Evolutionary conservation across 2,888 invertebrate genomes (phyloP).

Genomic region (Acleris cristana): DNA sequence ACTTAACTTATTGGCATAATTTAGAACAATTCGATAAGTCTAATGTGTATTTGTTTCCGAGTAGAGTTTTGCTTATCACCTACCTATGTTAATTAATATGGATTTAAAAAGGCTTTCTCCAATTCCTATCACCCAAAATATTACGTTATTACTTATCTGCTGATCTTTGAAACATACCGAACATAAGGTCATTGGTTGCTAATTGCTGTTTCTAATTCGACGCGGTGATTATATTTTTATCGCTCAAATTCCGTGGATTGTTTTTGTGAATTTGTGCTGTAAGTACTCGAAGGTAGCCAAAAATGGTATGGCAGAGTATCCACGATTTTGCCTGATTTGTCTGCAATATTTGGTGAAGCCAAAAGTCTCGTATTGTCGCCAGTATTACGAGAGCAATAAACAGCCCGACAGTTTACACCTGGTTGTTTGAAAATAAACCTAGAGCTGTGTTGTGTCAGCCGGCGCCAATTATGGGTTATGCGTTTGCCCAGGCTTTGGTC

Average conservation of each 20-base stretch:
- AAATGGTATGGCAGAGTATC: not conserved
- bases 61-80: too few relatives aligned
- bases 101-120: too few relatives aligned
- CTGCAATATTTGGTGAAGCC: not conserved
- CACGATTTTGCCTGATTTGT: not conserved
- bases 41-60: too few relatives aligned
- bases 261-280: not conserved
- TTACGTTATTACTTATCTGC: too few relatives aligned
- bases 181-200: slow-evolving; percentile 4
- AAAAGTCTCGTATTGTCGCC: not conserved
- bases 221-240: slow-evolving; percentile 1
- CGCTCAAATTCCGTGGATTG: slow-evolving; percentile 5
- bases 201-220: not conserved
- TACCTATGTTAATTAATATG: too few relatives aligned
- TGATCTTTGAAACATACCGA: too few relatives aligned
- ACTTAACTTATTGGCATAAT: too few relatives aligned
- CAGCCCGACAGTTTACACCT: not conserved
- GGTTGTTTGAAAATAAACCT: slow-evolving; percentile 5
- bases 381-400: slow-evolving; percentile 1
- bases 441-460: slow-evolving; percentile 8
- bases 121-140: too few relatives aligned
- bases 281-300: too few relatives aligned
- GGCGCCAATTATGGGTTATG: slow-evolving; percentile 14
- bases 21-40: too few relatives aligned
- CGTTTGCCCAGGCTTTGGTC: slow-evolving; percentile 10